Base-by-base conservation (phyloP, 2,888 invertebrate genomes). In the Drosophila paranaensis region DNA sequence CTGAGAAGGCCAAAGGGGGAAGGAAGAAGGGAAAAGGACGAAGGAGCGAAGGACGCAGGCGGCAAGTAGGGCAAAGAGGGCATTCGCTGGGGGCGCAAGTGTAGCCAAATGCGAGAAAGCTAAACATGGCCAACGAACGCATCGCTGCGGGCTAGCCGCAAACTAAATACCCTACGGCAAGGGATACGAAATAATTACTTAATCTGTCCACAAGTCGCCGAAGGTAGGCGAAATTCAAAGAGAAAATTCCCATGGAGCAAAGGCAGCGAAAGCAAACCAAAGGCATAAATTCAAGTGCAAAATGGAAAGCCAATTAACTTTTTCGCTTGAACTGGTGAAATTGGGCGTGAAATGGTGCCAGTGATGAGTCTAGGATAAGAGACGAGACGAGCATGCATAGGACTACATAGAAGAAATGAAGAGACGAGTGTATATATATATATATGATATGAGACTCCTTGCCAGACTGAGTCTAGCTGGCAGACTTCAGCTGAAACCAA, bases 91-190 rank as follows among this genome's bases (percentile, higher is more conserved):
- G 33, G 37, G 37, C 45, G 25, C 35, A 45, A 57, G 25, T 46
- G 57, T 30, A 42, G 42, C 43, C 42, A 56, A 56, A 16, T 45
- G 64, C 25, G 45, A 53, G 65, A 25, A 45, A 53, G 64, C 39
- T 64, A 20, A 63, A 45, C 37, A 27, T 46, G 37, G 30, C 39
- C 43, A 16, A 20, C 63, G 43, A 16, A 20, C 63, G 43, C 10
- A 40, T 39, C 9, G 51, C n/a, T 30, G 13, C 11, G 9, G 11
- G 39, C 53, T 39, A 20, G 40, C 39, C 46, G 65, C 45, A 53
- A 25, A 33, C 10, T 9, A 54, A 66, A 65, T 54, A 40, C 35
- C 25, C 46, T 54, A 16, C 16, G 33, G 43, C 20, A 13, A 11
- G 3, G 43, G 13, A 37, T 13, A n/a, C 54, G n/a, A 40, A 40